A percentile compares a stretch with the other conserved stretches of the same genome.
phyloP scores from a whole-genome alignment of 2,888 invertebrate species.

The Agonum fuliginosum region DNA sequence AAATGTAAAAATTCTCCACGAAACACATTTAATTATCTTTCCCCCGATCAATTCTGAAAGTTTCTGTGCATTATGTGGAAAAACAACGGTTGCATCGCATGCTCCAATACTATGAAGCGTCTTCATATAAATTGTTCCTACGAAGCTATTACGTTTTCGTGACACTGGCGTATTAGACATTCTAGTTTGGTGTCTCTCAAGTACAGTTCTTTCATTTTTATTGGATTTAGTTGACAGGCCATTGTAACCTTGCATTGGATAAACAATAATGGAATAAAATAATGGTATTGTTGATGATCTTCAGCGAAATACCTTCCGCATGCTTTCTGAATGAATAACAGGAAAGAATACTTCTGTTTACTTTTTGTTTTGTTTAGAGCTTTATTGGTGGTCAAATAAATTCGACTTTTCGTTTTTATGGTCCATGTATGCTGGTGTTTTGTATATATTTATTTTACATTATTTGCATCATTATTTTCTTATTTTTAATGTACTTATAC shows the following conservation, averaged over 20 bases:
- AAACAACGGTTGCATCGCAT: conserved; percentile 39
- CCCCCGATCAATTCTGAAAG: conserved; percentile 13
- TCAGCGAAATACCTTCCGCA: background rate
- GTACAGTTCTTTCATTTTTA: conserved; percentile 48
- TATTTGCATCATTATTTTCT: no score
- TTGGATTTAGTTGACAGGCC: background rate
- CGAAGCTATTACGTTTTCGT: conserved; percentile 32
- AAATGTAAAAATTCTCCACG: background rate
- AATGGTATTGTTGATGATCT: background rate
- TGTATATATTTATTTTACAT: no score
- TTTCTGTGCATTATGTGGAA: conserved; percentile 35
- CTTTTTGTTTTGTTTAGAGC: background rate
- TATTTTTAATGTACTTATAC: no score
- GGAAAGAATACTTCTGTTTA: background rate
- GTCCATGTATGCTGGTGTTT: no score
- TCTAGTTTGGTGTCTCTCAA: conserved; percentile 14
- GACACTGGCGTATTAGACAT: conserved; percentile 41
- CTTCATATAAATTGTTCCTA: conserved; percentile 41
- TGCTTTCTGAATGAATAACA: background rate
- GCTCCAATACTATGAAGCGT: conserved; percentile 29
- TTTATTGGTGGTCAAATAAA: no score
- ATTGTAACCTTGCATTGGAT: conserved; percentile 8
- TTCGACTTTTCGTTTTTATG: no score
- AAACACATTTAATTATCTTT: conserved; percentile 35
- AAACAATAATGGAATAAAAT: background rate